Evolutionary conservation across 2,888 invertebrate genomes (phyloP).

Genomic region (Antitype chi): DNA sequence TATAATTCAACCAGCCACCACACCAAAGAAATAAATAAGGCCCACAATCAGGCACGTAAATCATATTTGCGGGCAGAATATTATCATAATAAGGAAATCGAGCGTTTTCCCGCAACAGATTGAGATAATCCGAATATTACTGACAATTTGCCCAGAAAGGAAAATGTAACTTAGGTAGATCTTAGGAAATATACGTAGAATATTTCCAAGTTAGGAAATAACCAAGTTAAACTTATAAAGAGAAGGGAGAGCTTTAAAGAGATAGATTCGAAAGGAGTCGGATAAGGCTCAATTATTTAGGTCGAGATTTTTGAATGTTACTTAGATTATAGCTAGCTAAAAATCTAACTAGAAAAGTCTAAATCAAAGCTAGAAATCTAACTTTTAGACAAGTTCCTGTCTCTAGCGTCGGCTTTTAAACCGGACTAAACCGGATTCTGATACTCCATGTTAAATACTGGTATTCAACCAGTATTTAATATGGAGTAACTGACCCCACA

Average conservation of each 20-base stretch:
- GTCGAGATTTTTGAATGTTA: background rate
- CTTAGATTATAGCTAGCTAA: too few relatives aligned
- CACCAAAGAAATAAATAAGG: background rate
- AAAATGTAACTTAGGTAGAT: background rate
- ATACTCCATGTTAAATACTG: too few relatives aligned
- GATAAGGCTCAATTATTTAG: background rate
- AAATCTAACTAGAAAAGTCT: too few relatives aligned
- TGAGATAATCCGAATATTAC: constrained; percentile 23
- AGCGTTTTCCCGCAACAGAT: constrained; percentile 18
- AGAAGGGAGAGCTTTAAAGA: background rate
- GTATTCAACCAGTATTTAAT: too few relatives aligned
- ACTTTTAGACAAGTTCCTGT: too few relatives aligned
- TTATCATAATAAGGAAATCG: constrained; percentile 17
- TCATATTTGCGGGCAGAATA: constrained; percentile 21
- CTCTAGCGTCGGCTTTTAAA: too few relatives aligned
- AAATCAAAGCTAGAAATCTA: too few relatives aligned
- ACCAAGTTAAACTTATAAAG: background rate
- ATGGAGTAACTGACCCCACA: too few relatives aligned
- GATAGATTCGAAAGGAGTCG: background rate
- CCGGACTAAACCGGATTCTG: too few relatives aligned
- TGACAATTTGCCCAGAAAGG: background rate
- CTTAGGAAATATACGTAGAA: background rate
- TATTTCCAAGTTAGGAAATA: background rate
- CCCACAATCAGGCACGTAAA: constrained; percentile 35
- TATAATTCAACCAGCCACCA: too few relatives aligned